Evolutionary conservation across 1,140 invertebrate species (phyloP).

Genomic region (Dolichoris vasculosae): DNA sequence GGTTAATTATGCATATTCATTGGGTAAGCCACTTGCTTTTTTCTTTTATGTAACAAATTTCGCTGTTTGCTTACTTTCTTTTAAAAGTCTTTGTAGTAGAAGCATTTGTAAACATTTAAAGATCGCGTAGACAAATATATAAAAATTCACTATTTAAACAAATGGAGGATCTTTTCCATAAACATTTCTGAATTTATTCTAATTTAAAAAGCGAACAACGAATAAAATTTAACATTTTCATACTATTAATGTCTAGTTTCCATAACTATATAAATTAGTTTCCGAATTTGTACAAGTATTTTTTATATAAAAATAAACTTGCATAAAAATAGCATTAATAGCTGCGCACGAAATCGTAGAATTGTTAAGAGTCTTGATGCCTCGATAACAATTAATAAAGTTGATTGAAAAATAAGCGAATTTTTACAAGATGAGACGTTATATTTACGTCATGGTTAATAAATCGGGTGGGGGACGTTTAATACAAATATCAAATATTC

Average conservation of each 20-base stretch:
- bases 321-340: background rate
- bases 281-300: background rate
- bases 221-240: too few species aligned
- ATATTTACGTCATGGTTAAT: background rate
- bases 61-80: background rate
- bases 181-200: too few species aligned
- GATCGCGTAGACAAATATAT: too few species aligned
- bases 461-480: background rate
- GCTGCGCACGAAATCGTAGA: background rate
- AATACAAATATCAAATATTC: conserved; percentile 32
- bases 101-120: too few species aligned
- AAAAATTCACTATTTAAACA: too few species aligned
- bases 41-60: background rate
- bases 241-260: background rate
- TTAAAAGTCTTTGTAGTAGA: background rate
- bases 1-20: conserved; percentile 19
- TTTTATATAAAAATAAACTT: conserved; percentile 6
- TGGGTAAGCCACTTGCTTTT: background rate
- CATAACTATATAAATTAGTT: background rate
- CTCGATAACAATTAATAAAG: conserved; percentile 1
- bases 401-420: background rate
- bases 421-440: conserved; percentile 1
- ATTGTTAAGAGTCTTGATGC: background rate
- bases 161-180: too few species aligned
- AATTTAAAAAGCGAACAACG: too few species aligned